Conservation (phyloP, 2,888 invertebrate species). For the Deilephila porcellus region DNA sequence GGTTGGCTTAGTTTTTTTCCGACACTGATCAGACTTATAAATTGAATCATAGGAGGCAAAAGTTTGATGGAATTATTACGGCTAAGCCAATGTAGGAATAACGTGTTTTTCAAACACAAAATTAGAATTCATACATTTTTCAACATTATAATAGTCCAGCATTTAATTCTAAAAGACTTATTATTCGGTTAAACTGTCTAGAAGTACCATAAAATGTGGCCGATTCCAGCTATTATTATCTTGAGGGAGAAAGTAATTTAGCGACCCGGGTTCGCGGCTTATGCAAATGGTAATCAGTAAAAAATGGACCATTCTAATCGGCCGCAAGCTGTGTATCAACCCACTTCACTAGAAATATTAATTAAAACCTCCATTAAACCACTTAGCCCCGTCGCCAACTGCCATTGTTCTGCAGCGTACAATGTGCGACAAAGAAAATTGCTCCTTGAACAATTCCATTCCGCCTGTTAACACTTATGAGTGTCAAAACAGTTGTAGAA, state of each 20-base stretch:
- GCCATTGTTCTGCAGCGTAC: constrained; percentile 4
- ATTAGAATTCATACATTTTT: not conserved
- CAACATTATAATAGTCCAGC: not conserved
- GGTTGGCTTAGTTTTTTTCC: too few species aligned
- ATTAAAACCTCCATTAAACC: constrained; percentile 11
- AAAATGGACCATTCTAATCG: constrained; percentile 59
- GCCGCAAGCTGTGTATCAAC: constrained; percentile 13
- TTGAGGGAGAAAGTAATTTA: constrained; percentile 54
- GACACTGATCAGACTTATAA: too few species aligned
- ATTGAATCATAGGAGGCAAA: not conserved
- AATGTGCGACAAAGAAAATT: not conserved
- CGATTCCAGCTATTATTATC: constrained; percentile 41
- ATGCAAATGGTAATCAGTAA: constrained; percentile 71
- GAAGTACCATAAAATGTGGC: constrained; percentile 29
- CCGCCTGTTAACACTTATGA: not conserved
- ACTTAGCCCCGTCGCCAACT: not conserved
- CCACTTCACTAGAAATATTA: constrained; percentile 22
- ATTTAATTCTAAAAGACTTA: not conserved
- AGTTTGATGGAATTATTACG: not conserved
- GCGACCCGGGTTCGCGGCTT: constrained; percentile 56
- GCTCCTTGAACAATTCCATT: constrained; percentile 3
- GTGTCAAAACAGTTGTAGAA: not conserved
- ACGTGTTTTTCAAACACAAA: not conserved
- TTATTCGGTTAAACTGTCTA: constrained; percentile 4
- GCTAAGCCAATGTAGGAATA: not conserved